Evolutionary conservation across 2,113 vertebrate genomes (phyloP).

Genomic region (Arothron firmamentum): DNA sequence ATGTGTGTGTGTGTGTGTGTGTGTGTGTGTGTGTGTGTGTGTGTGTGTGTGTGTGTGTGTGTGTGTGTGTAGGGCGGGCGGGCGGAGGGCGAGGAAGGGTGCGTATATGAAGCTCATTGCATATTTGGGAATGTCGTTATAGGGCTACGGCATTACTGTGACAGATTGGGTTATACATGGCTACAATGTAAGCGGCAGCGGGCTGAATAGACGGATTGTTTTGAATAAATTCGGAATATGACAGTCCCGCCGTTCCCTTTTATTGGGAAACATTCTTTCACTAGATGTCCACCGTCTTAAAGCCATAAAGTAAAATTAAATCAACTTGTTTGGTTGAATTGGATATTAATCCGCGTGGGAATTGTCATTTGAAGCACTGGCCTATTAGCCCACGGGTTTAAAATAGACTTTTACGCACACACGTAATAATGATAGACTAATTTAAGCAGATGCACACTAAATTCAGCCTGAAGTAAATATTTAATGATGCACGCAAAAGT

Average conservation of each 20-base stretch:
- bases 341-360: slow-evolving; percentile 50
- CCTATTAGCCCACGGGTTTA: slow-evolving; percentile 37
- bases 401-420: slow-evolving; percentile 55
- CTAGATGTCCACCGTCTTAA: slow-evolving; percentile 13
- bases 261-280: slow-evolving; percentile 5
- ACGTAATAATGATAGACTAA: slow-evolving; percentile 13
- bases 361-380: slow-evolving; percentile 49
- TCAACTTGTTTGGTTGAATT: slow-evolving; percentile 22
- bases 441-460: slow-evolving; percentile 23
- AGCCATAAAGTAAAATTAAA: slow-evolving; percentile 1
- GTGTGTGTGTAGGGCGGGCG: slow-evolving; percentile 17
- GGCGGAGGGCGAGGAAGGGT: slow-evolving; percentile 16
- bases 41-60: slow-evolving; percentile 11
- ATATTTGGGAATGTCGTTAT: slow-evolving; percentile 62
- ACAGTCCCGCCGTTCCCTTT: slow-evolving; percentile 30
- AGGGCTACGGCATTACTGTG: slow-evolving; percentile 26
- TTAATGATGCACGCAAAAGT: background rate
- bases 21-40: slow-evolving; percentile 10
- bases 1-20: slow-evolving; percentile 33
- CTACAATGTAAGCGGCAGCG: slow-evolving; percentile 45
- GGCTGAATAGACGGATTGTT: slow-evolving; percentile 19
- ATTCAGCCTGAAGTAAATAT: background rate
- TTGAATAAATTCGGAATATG: slow-evolving; percentile 41
- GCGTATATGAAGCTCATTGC: slow-evolving; percentile 47
- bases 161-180: slow-evolving; percentile 45